Evolutionary conservation across 2,113 vertebrate species (phyloP).

Genomic region (Gopherus flavomarginatus): DNA sequence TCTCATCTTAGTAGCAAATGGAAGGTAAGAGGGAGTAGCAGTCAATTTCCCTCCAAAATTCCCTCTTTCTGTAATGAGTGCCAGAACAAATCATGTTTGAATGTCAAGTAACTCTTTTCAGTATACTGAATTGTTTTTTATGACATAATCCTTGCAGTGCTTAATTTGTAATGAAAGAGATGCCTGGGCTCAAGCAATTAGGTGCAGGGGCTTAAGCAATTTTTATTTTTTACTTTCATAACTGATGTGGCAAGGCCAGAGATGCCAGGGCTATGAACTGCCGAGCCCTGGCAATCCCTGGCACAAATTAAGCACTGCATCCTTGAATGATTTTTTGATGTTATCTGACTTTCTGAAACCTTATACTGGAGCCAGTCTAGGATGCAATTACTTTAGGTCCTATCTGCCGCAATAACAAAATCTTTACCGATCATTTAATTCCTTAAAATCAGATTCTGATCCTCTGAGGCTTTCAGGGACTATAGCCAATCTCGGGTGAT

Average conservation of each 20-base stretch:
- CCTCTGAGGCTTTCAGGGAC: background rate
- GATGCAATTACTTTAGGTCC: accelerated
- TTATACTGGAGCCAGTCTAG: background rate
- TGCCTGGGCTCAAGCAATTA: no score
- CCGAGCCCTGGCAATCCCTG: no score
- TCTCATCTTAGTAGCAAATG: background rate
- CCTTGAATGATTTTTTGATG: background rate
- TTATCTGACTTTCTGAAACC: background rate
- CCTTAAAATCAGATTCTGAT: background rate
- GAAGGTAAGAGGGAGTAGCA: conserved; percentile 21
- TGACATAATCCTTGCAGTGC: background rate
- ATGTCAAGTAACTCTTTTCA: background rate
- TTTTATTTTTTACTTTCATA: no score
- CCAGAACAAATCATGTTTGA: background rate
- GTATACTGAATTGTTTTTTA: background rate
- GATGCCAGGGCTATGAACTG: no score
- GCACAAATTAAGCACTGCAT: background rate
- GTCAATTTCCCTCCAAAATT: background rate
- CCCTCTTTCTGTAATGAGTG: background rate
- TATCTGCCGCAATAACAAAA: background rate
- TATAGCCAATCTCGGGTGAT: background rate
- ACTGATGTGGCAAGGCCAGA: no score
- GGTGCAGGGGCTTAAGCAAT: no score
- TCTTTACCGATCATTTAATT: background rate
- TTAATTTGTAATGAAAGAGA: background rate